Evolutionary conservation across 2,113 vertebrate genomes (phyloP), one percentile per base, ranked within the genome.

Genomic region (Hippolais icterina): DNA sequence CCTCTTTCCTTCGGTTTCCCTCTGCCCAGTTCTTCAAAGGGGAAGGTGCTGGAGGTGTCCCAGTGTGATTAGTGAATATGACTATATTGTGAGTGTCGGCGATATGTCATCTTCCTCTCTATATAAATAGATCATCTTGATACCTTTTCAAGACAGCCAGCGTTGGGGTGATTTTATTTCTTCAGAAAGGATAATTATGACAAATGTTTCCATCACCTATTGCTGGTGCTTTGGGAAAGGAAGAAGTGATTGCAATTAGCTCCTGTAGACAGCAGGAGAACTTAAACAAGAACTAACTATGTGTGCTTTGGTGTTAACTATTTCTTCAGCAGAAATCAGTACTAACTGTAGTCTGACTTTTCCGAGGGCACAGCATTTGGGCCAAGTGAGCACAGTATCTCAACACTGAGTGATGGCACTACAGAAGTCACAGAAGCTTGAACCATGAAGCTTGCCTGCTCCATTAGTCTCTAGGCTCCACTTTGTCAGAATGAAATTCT

Each of bases 181-280:
- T 88, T 85, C 79, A 83, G 90, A 92, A 83, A 63, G 68, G 75
- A 64, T 96, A 96, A 95, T 96, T 96, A 95, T 91, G 94, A 96
- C 77, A 94, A 94, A 94, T 96, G 85, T 83, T 95, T 85, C 84
- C 54, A 97, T 96, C 84, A 88, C 85, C 54, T 77, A 44, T 87
- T 61, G 77, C 74, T 85, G 50, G 84, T 88, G 78, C 91, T 95
- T 93, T 95, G 93, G 87, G 87, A 91, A 60, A 83, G 79, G 81
- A 93, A 60, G 66, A 83, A 89, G 41, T 93, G 71, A 87, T 74
- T 96, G 89, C 84, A 96, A 90, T 96, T 96, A 94, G 82, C 57
- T 93, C 46, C 47, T 42, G 47, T 56, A 96, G 84, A 72, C 63
- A 96, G 77, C 56, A 83, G 46, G 54, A 88, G 57, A 95, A 90